These are phyloP conservation scores for Drosophila nikananu DNA, from an alignment of 1,140 invertebrate species.

Conservation along the genomic window DNA sequence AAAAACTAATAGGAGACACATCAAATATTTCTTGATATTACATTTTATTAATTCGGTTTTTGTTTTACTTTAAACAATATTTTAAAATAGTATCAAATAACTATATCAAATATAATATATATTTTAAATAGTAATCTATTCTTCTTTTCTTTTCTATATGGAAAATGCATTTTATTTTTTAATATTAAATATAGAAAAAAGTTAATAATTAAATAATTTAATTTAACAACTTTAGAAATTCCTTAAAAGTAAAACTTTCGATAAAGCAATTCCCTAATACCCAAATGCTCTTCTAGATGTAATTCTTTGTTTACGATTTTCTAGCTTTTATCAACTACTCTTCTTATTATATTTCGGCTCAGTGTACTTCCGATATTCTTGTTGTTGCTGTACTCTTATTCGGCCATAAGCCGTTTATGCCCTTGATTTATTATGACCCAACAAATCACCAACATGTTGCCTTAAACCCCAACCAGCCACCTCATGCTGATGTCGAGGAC, in stretches of 20 bases:
- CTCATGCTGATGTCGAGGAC: not conserved
- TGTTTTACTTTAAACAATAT: too few species aligned
- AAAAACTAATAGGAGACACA: too few species aligned
- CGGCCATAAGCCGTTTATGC: conserved; percentile 71
- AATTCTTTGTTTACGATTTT: not conserved
- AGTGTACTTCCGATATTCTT: not conserved
- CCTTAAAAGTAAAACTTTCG: not conserved
- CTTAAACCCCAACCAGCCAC: conserved; percentile 9
- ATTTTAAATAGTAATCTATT: too few species aligned
- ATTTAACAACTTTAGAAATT: too few species aligned
- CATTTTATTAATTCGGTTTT: too few species aligned
- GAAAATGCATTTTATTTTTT: too few species aligned
- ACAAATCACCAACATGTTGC: conserved; percentile 56
- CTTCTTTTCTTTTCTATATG: too few species aligned
- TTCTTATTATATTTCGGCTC: not conserved
- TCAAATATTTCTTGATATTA: too few species aligned
- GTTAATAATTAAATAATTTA: not conserved
- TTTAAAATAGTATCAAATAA: too few species aligned
- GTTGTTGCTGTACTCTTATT: not conserved
- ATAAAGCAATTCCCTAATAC: not conserved
- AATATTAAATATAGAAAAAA: too few species aligned
- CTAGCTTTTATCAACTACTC: not conserved
- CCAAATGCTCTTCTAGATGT: too few species aligned
- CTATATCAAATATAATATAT: too few species aligned
- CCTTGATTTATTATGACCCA: conserved; percentile 71